These are phyloP conservation scores for Lycodopsis pacificus DNA, from an alignment of 2,797 vertebrate species.

Conservation along the genomic window DNA sequence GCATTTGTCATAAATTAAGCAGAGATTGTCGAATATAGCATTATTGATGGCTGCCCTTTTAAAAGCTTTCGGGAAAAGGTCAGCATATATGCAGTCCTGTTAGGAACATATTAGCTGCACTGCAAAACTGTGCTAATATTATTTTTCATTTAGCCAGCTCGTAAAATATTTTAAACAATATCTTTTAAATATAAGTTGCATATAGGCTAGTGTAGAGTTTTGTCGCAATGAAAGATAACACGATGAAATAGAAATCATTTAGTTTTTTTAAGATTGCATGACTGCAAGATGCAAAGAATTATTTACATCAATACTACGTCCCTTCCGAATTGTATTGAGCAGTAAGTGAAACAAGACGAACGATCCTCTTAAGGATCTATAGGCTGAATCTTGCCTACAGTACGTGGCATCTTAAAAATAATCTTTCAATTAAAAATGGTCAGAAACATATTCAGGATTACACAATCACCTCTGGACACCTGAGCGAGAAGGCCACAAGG, in stretches of 20 bases:
- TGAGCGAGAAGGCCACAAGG: constrained; percentile 30
- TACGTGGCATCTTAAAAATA: constrained; percentile 8
- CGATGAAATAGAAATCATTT: neutral
- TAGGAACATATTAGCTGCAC: constrained; percentile 13
- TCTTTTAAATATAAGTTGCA: neutral
- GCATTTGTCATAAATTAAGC: constrained; percentile 64
- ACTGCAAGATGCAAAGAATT: neutral
- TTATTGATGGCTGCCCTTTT: constrained; percentile 68
- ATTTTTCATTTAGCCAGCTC: constrained; percentile 1
- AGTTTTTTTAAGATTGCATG: neutral
- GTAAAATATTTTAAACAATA: neutral
- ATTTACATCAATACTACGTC: neutral
- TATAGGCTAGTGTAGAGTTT: neutral
- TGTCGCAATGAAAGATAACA: neutral
- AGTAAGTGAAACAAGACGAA: constrained; percentile 14
- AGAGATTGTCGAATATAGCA: constrained; percentile 52
- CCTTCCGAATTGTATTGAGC: neutral
- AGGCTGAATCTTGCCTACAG: constrained; percentile 18
- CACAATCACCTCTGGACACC: constrained; percentile 44
- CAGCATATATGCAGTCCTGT: constrained; percentile 48
- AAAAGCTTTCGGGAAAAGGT: constrained; percentile 65
- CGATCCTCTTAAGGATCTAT: constrained; percentile 3
- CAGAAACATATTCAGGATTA: constrained; percentile 39
- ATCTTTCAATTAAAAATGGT: constrained; percentile 15
- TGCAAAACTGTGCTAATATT: constrained; percentile 16